These are phyloP conservation scores for Leucoraja ocellata DNA, from an alignment of 2,797 vertebrate genomes.

Conservation along the genomic window DNA sequence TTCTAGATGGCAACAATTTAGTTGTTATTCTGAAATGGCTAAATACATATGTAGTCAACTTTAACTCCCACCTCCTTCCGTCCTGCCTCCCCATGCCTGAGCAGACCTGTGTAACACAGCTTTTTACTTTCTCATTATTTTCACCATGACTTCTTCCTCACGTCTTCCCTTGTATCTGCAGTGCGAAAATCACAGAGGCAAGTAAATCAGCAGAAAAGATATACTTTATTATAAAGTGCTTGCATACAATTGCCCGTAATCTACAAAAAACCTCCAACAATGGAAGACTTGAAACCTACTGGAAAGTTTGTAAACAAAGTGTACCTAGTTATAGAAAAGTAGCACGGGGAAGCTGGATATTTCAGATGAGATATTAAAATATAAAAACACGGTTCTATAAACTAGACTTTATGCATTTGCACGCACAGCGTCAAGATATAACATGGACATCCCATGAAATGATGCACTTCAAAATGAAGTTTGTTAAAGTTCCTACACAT, in stretches of 20 bases:
- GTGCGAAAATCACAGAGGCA: not conserved
- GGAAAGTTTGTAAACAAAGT: not conserved
- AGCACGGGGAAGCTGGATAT: not conserved
- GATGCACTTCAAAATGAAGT: slow-evolving; percentile 96
- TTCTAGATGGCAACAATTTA: no score
- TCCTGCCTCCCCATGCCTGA: not conserved
- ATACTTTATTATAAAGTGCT: slow-evolving; percentile 59
- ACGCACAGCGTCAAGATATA: slow-evolving; percentile 48
- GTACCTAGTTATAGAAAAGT: not conserved
- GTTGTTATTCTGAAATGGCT: no score
- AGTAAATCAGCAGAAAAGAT: slow-evolving; percentile 39
- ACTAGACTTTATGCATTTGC: slow-evolving; percentile 50
- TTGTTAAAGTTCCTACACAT: slow-evolving; percentile 82
- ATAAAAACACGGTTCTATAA: slow-evolving; percentile 45
- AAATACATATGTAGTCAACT: no score
- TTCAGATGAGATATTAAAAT: not conserved
- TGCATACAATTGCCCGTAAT: slow-evolving; percentile 48
- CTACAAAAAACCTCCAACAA: slow-evolving; percentile 46
- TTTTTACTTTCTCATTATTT: not conserved
- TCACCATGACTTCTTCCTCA: not conserved
- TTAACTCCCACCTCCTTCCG: not conserved
- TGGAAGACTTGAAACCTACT: slow-evolving; percentile 43
- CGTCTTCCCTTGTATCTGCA: not conserved
- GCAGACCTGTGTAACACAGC: not conserved
- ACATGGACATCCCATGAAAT: slow-evolving; percentile 75